Evolutionary conservation across 2,113 vertebrate genomes (phyloP), one percentile per base, ranked within the genome.

Genomic region (Microtus oregoni): DNA sequence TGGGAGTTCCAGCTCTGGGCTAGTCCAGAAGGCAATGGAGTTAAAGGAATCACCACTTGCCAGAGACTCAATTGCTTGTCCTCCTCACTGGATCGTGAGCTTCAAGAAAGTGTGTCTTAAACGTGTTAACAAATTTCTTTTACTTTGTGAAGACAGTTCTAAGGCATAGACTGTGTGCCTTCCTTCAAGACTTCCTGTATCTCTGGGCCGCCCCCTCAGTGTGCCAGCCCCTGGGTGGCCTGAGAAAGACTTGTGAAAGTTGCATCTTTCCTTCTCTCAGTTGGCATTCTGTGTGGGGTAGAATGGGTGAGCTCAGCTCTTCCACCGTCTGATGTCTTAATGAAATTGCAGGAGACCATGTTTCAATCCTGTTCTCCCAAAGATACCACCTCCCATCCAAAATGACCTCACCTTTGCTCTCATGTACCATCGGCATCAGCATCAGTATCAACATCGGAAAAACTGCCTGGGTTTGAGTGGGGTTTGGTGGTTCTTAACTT

Each of bases 341-440:
- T 4, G 32, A 19, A 63, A 65, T 3, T 50, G 4, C 3, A 3
- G 3, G 3, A 10, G 70, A 14, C 63, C 82, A 7, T 70, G 19
- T 10, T 32, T 90, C 52, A 47, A 19, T 41, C 47, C 58, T 10
- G 67, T 35, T 89, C 28, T 63, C 32, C 35, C 15, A 13, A 35
- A 11, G 2, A 5, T 32, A 55, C 24, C 38, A 47, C 47, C 50
- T 22, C 41, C 38, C 3, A 10, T 8, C 15, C 17, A 10, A 81
- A 72, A 7, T 3, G 0, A 3, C 17, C 38, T 7, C 1, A 6
- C 55, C 15, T 63, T 82, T 30, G 4, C 14, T 47, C 61, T 52
- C 5, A 0, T 0, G 24, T 3, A 20, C 24, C 61, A 6, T n/a
- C 47, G 35, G 3, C 4, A 7, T 67, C 83, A 26, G 22, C 11